phyloP scores from a whole-genome alignment of 23 tunicate genomes.

The Oikopleura albicans region DNA sequence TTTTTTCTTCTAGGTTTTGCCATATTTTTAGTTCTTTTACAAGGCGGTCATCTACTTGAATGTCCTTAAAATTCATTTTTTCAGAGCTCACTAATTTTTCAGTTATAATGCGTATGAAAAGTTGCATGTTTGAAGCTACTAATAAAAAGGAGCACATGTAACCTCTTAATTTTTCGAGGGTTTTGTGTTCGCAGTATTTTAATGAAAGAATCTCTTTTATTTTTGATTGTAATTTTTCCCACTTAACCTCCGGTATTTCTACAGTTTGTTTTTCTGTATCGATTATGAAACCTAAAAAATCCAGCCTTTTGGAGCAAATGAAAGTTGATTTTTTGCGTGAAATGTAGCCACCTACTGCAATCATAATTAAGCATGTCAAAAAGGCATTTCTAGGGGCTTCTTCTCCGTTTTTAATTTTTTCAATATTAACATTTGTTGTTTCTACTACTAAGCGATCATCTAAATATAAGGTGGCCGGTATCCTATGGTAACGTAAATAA shows the following conservation, averaged over 20 bases:
- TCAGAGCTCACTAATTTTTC: background rate
- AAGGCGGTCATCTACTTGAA: background rate
- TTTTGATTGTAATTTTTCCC: background rate
- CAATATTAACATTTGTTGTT: background rate
- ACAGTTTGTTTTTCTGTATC: background rate
- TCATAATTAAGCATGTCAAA: background rate
- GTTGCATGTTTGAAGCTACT: background rate
- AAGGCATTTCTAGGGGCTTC: background rate
- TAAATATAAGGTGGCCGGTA: background rate
- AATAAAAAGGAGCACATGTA: background rate
- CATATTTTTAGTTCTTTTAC: background rate
- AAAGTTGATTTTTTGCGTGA: background rate
- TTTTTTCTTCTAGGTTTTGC: background rate
- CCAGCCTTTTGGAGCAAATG: background rate
- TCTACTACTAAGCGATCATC: background rate
- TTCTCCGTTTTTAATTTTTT: background rate
- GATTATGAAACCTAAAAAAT: background rate
- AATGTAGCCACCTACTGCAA: background rate
- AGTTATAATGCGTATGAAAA: background rate
- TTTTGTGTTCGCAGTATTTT: background rate
- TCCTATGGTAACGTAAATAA: background rate
- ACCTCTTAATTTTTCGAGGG: background rate
- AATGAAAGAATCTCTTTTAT: background rate
- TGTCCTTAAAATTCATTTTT: background rate
- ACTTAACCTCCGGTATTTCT: background rate